phyloP scores from a whole-genome alignment of 2,888 invertebrate species.

The Lepeophtheirus nordmannii region DNA sequence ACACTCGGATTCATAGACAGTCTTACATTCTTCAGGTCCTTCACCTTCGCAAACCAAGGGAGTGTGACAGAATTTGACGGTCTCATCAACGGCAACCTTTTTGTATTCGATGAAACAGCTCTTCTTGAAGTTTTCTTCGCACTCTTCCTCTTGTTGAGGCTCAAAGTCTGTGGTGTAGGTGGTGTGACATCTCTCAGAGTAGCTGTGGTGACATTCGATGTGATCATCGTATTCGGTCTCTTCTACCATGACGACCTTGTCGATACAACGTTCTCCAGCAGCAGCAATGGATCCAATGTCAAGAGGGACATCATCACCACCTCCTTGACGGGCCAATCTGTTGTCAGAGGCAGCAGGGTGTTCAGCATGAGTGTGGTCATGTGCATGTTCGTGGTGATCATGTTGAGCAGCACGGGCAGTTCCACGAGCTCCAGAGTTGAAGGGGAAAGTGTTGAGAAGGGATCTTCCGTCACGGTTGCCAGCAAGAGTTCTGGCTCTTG shows the following conservation, averaged over 20 bases:
- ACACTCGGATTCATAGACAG: conserved; percentile 20
- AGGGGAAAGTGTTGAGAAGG: conserved; percentile 22
- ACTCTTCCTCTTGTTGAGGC: conserved; percentile 21
- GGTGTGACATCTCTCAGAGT: conserved; percentile 17
- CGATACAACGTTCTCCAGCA: conserved; percentile 18
- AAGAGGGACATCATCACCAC: not conserved
- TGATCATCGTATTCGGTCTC: conserved; percentile 18
- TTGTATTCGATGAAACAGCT: conserved; percentile 21
- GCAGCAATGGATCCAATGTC: conserved; percentile 18
- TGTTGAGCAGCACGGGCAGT: not conserved
- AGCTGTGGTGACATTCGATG: conserved; percentile 21
- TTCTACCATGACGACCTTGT: conserved; percentile 18
- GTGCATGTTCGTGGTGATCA: not conserved
- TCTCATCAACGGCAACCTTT: conserved; percentile 13
- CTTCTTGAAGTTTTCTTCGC: conserved; percentile 20
- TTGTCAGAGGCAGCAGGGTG: not conserved
- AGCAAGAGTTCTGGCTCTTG: not conserved
- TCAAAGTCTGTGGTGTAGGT: conserved; percentile 13
- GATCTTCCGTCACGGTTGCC: not conserved
- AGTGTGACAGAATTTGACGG: conserved; percentile 10
- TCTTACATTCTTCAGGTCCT: conserved; percentile 18
- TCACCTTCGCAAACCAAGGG: conserved; percentile 5
- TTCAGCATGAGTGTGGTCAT: conserved; percentile 2
- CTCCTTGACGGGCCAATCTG: conserved; percentile 11
- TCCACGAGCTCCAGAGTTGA: conserved; percentile 4